Percentiles rank a stretch among this genome's conserved stretches.
Evolutionary conservation across 2,888 invertebrate genomes (phyloP).

Genomic region (Drosophila greeni): DNA sequence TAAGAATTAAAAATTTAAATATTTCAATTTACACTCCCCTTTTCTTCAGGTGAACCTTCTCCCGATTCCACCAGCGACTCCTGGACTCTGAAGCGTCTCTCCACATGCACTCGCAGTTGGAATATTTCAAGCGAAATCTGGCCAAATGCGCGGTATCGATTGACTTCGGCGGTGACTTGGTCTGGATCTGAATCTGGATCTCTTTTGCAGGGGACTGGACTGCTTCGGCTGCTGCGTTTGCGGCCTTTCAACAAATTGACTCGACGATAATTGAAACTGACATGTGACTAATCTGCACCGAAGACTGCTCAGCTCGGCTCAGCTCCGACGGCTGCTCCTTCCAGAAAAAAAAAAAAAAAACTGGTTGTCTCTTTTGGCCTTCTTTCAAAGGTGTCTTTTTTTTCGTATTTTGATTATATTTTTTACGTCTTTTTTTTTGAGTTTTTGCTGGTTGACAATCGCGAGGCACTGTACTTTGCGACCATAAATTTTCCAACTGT

Average conservation of each 20-base stretch:
- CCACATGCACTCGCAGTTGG: slow-evolving; percentile 66
- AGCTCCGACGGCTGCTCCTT: slow-evolving; percentile 49
- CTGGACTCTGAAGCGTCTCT: slow-evolving; percentile 36
- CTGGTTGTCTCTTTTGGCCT: slow-evolving; percentile 41
- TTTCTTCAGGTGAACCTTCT: slow-evolving; percentile 22
- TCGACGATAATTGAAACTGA: slow-evolving; percentile 78
- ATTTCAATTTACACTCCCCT: not conserved
- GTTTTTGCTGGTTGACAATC: slow-evolving; percentile 63
- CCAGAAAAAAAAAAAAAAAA: slow-evolving; percentile 26
- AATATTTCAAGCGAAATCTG: slow-evolving; percentile 71
- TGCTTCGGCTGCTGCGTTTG: slow-evolving; percentile 49
- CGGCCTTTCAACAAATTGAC: slow-evolving; percentile 78
- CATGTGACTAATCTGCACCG: slow-evolving; percentile 78
- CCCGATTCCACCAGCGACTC: slow-evolving; percentile 30
- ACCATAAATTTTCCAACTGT: slow-evolving; percentile 70
- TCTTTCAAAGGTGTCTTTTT: slow-evolving; percentile 25
- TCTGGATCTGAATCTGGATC: slow-evolving; percentile 48
- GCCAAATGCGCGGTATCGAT: slow-evolving; percentile 66
- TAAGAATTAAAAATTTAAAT: not conserved
- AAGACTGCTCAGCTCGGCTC: slow-evolving; percentile 44
- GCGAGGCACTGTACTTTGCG: slow-evolving; percentile 73
- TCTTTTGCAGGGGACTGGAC: slow-evolving; percentile 40
- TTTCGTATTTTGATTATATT: slow-evolving; percentile 7
- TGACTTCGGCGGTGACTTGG: slow-evolving; percentile 51
- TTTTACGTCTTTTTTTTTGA: slow-evolving; percentile 5